phyloP scores from a whole-genome alignment of 2,888 invertebrate species.

The Phengaris alcon region DNA sequence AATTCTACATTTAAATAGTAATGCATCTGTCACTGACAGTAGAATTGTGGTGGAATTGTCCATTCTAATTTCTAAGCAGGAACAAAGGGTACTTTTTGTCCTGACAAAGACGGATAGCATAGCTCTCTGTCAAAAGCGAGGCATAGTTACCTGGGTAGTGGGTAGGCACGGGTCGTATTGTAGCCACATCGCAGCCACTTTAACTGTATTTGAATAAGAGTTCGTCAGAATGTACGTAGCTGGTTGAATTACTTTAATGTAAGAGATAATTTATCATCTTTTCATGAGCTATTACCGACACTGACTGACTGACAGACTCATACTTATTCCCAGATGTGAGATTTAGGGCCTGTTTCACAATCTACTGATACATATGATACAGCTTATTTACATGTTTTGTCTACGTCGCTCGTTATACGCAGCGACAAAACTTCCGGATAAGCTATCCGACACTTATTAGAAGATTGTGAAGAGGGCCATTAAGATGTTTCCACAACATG shows the following conservation, averaged over 20 bases:
- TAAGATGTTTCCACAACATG: too few species aligned
- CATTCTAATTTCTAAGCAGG: constrained; percentile 73
- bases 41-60: constrained; percentile 14
- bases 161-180: constrained; percentile 31
- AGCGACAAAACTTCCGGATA: too few species aligned
- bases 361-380: too few species aligned
- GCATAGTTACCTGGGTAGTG: constrained; percentile 63
- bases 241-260: not conserved
- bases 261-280: not conserved
- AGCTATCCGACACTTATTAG: too few species aligned
- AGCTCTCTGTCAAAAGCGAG: constrained; percentile 60
- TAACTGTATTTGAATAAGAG: not conserved
- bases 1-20: not conserved
- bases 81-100: constrained; percentile 61
- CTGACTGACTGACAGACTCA: too few species aligned
- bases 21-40: constrained; percentile 20
- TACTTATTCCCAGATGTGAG: too few species aligned
- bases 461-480: too few species aligned
- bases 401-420: too few species aligned
- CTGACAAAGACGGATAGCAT: constrained; percentile 71
- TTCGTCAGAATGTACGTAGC: not conserved
- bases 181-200: too few species aligned
- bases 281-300: not conserved
- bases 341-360: too few species aligned
- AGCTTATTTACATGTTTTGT: too few species aligned